Base-by-base conservation (phyloP, 2,113 vertebrate species). In the Lynx canadensis region DNA sequence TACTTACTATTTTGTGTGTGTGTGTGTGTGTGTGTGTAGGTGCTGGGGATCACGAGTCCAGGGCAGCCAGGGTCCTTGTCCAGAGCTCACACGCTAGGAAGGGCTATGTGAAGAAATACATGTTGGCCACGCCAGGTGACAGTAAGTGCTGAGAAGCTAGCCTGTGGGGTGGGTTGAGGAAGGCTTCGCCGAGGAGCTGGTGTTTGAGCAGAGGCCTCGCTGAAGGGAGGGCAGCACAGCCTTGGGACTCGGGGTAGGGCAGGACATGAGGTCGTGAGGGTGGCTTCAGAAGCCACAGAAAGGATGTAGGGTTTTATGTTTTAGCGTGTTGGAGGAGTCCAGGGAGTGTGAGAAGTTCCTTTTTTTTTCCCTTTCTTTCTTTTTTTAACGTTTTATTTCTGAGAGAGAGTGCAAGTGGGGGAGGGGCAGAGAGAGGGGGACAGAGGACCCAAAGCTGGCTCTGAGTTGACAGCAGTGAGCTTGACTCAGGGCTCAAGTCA, bases 401-500 rank as follows among this genome's bases (percentile, higher is more conserved):
- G 31, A 68, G 66, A 33, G 31, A 68, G 66, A 68, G 31, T 3
- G 66, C 15, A 7, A 3, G n/a, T 0, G 33, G 21, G 21, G 19
- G 19, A 73, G 69, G 4, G 36, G 38, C 71, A 74, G 38, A 45
- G 71, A 23, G 38, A 27, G 38, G 41, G 73, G 25, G 13, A 45
- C 6, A 74, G 57, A 60, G 57, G 57, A 23, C 57, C 57, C 8
- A 21, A 60, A 74, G 25, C 13, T 1, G 73, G 41, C 3, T 15
- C 13, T 0, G 1, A 25, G 3, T 41, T 27, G 71, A 74, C 55
- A 60, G 38, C 38, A 41, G 19, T 0, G 73, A 74, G 69, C 19
- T 19, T 19, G 4, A 12, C n/a, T 25, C 25, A 1, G 71, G 23
- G 12, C 38, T 14, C 3, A 1, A 57, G 3, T 13, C 38, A 13